Evolutionary conservation across 2,797 vertebrate species (phyloP), one percentile per base, ranked within the genome.

Genomic region (Coranthus polyacanthus): DNA sequence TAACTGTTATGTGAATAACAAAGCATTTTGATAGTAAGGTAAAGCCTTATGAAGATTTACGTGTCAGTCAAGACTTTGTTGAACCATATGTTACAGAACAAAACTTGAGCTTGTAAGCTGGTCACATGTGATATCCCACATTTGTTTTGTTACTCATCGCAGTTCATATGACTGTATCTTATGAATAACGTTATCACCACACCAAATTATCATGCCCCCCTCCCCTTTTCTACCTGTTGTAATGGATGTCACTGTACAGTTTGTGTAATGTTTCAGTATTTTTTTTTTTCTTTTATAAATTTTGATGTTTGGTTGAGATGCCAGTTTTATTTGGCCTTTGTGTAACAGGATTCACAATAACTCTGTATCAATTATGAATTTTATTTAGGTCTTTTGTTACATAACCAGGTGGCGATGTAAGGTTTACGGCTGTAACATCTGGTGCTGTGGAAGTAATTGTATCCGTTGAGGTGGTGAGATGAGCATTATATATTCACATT

Each of bases 241-340:
- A 90, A 91, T 93, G 92, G 93, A 94, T 94, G 93, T 95, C 93
- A 92, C 90, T 94, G 93, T 94, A 94, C 93, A 94, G 93, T 93
- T 94, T 94, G 94, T 95, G 93, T 94, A 94, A 94, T 92, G 92
- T 94, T 94, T 93, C 88, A 91, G 87, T 91, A 88, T 92, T 90
- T 91, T 84, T 89, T 77, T 72, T 67, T 67, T 81, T 54, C 78
- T 92, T 93, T 92, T 92, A 91, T 93, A 93, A 86, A 88, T 83
- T 81, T 90, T 76, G 61, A 77, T 71, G 84, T 86, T 91, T 81
- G 71, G 84, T 89, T 89, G 84, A 82, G 59, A 85, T 86, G 72
- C 84, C 79, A 87, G 76, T 83, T 90, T 92, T 84, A 63, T 88
- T 90, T 92, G 88, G 83, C 84, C 84, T 90, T 89, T 68, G 79